Evolutionary conservation across 2,113 vertebrate species (phyloP), one percentile per base, ranked within the genome.

Genomic region (Carlito syrichta): DNA sequence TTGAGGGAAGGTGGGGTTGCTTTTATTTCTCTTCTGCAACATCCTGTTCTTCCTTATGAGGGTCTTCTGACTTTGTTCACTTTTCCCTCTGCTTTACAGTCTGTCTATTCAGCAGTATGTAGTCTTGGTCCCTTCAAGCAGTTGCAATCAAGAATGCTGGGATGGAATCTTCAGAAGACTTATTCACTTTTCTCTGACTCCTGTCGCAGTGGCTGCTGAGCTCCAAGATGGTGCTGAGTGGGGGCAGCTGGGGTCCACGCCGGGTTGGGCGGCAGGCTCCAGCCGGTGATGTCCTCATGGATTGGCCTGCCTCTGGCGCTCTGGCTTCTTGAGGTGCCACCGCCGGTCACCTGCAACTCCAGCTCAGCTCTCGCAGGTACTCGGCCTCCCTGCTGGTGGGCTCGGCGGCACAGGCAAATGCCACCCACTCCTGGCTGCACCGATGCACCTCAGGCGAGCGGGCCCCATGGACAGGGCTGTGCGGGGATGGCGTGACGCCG

Each of bases 321-420:
- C n/a, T n/a, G n/a, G n/a, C n/a, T 99, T 99, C 98, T 99, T 99
- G 78, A 98, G 98, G 98, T 98, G 99, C 92, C 99, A 99, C 30
- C 98, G 99, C 96, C n/a, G n/a, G n/a, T n/a, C n/a, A 99, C 99
- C 95, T 99, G 99, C 13, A 98, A 98, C 98, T 99, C 99, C 97
- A 99, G 98, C 98, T 99, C 95, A 99, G 99, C 96, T 99, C 99
- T 89, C 99, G 99, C 71, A 99, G 99, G 96, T 99, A 99, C 98
- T 99, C 99, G 96, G 99, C 99, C 85, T 99, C 99, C 97, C 99
- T 99, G 98, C 99, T 99, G 10, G 99, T 99, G 98, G 99, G 99
- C 98, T 99, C 99, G 16, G 98, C 92, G 8, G 99, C 99, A 98
- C 98, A 98, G 96, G 99, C 99, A 99, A 99, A 99, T 98, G 98